Evolutionary conservation across 2,888 invertebrate species (phyloP), one percentile per base, ranked within the genome.

Genomic region (Lasius fuliginosus): DNA sequence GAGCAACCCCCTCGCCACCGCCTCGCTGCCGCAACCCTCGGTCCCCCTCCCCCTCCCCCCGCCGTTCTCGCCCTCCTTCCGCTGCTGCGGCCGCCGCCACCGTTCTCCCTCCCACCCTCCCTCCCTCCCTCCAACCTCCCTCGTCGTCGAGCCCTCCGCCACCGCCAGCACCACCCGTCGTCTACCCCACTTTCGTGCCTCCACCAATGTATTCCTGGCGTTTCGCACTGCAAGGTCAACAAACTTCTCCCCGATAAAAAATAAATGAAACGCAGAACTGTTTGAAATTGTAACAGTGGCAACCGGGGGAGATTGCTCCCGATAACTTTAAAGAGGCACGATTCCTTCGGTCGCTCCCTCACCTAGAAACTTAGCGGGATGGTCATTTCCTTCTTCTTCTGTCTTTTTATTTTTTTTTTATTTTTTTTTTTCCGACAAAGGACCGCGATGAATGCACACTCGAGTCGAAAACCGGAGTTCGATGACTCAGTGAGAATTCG

Each of bases 151-250:
- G 53, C 49, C 67, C 75, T 53, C 64, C 60, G 60, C 64, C 33
- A 64, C 64, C 62, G 69, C 75, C 69, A 69, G 42, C 53, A 82
- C 79, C 90, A 81, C 83, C 73, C 87, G 88, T 90, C 91, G 90
- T 91, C 91, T 90, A 91, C 90, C 91, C 91, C 91, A 90, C 91
- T 91, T 91, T 91, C 90, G 87, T 90, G 89, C 91, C 90, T 91
- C 87, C 90, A 86, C 91, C 87, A 86, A 90, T 92, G 89, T 91
- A 91, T 92, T 91, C 91, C 91, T 91, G 91, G 92, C 91, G 92
- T 92, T 92, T 92, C 89, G 90, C 92, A 88, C 90, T 92, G 92
- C 91, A 92, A 92, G 92, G 92, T 92, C 92, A 92, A 92, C 92
- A 92, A 92, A 92, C 92, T 92, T 92, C 91, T 92, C 89, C 89